phyloP scores from a whole-genome alignment of 2,888 invertebrate genomes.

The Lordiphosa fenestrarum region DNA sequence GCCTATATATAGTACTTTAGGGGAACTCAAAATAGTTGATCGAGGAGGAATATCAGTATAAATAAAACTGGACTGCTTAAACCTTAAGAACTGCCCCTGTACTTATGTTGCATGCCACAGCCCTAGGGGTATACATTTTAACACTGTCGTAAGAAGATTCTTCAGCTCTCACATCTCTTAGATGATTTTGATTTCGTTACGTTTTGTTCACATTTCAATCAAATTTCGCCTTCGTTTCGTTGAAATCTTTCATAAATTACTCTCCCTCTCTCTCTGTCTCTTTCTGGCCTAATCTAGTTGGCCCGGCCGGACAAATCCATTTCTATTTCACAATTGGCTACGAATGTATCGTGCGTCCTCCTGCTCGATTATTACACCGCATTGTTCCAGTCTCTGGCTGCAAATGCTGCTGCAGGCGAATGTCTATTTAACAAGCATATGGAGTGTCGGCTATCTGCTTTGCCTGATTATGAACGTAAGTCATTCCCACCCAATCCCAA shows the following conservation, averaged over 20 bases:
- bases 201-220: no score
- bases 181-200: neutral
- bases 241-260: no score
- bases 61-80: no score
- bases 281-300: neutral
- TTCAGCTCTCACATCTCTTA: neutral
- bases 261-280: no score
- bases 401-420: slow-evolving; percentile 30
- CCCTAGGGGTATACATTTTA: no score
- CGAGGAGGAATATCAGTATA: no score
- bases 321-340: neutral
- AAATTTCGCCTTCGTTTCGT: no score
- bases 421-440: slow-evolving; percentile 9
- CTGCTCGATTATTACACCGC: slow-evolving; percentile 12
- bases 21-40: no score
- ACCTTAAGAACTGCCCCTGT: no score
- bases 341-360: neutral
- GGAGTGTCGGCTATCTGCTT: slow-evolving; percentile 11
- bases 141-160: no score
- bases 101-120: no score
- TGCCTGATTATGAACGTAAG: slow-evolving; percentile 3
- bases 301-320: neutral
- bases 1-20: no score
- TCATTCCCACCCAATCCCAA: neutral
- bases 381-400: slow-evolving; percentile 11